Base-by-base conservation (phyloP, 2,888 invertebrate species). In the Cosmorhoe ocellata region DNA sequence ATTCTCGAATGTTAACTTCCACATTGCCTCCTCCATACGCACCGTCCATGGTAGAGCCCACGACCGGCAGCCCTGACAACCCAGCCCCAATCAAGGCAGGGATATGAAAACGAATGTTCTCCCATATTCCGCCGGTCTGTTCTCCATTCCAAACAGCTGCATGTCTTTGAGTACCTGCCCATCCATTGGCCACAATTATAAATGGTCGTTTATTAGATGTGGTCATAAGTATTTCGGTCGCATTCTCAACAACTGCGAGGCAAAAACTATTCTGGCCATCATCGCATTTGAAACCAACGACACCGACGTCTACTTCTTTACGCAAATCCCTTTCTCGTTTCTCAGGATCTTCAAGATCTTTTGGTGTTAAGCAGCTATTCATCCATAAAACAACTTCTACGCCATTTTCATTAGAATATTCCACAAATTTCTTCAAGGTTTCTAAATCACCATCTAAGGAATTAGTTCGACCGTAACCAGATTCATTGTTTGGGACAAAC, bases 21-120 rank as follows among this genome's bases (percentile, higher is more conserved):
- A 69, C 77, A 2, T 66, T 58, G 30, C 70, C 74, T 2, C 88
- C 88, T 22, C 71, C 74, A 53, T 74, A 89, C 61, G 87, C 87
- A 7, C 89, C 89, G 55, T 89, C 89, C 83, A 88, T 81, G 54
- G 88, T 88, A 1, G 88, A 86, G 2, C 88, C 88, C 5, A 89
- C 66, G 13, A 85, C 56, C 4, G 89, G 87, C 51, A 74, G 69
- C 3, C 89, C 89, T 9, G 89, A 86, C 1, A 89, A 70, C 3
- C 88, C 84, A 13, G 83, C 64, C 0, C 89, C 88, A 31, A 87
- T 80, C 39, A 83, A 87, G 1, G 89, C 84, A 2, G 88, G 88
- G 46, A 89, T 86, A 59, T 89, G 88, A 52, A 86, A 88, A 14
- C 87, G 72, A 57, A 89, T 88, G 54, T 87, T 86, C 66, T 87